phyloP scores from a whole-genome alignment of 2,888 invertebrate species.

The Meiosimyza platycephala region DNA sequence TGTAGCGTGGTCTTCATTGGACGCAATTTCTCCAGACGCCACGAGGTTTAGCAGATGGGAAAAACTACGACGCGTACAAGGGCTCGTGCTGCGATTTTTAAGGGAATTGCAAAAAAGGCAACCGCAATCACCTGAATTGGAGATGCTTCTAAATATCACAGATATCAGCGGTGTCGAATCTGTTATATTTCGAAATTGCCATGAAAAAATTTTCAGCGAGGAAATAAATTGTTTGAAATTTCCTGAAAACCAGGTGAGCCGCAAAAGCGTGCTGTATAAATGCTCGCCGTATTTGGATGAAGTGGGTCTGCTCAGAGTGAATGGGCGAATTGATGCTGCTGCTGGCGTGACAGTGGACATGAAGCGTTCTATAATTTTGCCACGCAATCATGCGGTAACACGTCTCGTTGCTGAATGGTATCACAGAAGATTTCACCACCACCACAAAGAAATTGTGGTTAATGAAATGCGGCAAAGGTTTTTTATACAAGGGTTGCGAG shows the following conservation, averaged over 20 bases:
- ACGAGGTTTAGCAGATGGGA: too few relatives aligned
- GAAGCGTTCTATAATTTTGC: conserved; percentile 38
- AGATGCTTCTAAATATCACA: too few relatives aligned
- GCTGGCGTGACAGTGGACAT: background rate
- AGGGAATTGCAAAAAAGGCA: background rate
- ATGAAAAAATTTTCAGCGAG: too few relatives aligned
- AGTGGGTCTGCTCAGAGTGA: too few relatives aligned
- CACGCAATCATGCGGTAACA: conserved; percentile 25
- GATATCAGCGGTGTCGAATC: too few relatives aligned
- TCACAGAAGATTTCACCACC: conserved; percentile 36
- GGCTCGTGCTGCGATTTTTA: conserved; percentile 1
- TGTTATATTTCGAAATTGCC: too few relatives aligned
- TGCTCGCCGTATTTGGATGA: conserved; percentile 23
- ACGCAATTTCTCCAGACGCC: too few relatives aligned
- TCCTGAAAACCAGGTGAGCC: background rate
- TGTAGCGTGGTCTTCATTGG: too few relatives aligned
- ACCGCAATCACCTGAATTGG: too few relatives aligned
- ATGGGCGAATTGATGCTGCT: too few relatives aligned
- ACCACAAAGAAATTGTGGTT: too few relatives aligned
- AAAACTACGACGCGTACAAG: too few relatives aligned
- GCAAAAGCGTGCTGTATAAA: background rate
- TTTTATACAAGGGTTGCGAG: conserved; percentile 4
- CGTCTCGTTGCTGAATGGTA: conserved; percentile 27
- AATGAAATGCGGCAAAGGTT: conserved; percentile 34
- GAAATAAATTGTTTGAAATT: background rate